phyloP scores from a whole-genome alignment of 1,140 invertebrate species.

The Chironomus striatipennis region DNA sequence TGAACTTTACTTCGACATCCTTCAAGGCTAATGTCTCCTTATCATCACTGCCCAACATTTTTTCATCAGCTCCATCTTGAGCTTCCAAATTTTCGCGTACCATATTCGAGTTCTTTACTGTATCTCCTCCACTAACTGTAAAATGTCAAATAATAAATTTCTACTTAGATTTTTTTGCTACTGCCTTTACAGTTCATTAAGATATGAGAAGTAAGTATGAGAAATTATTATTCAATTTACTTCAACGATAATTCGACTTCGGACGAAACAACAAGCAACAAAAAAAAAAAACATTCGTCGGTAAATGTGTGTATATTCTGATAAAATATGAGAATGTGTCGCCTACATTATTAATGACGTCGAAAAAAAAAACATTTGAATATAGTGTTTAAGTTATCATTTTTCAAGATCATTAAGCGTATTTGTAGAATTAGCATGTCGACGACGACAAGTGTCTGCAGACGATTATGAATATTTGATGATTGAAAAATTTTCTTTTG shows the following conservation, averaged over 20 bases:
- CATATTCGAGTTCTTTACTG: slow-evolving; percentile 33
- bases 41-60: slow-evolving; percentile 54
- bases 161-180: too few species aligned
- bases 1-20: slow-evolving; percentile 59
- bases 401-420: too few species aligned
- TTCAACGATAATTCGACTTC: background rate
- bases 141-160: background rate
- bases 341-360: too few species aligned
- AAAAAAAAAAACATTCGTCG: background rate
- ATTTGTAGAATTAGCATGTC: too few species aligned
- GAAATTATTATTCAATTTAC: slow-evolving; percentile 6
- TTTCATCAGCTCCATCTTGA: slow-evolving; percentile 54
- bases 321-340: background rate
- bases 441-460: too few species aligned
- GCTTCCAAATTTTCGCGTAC: slow-evolving; percentile 38
- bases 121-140: background rate
- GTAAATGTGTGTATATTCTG: background rate
- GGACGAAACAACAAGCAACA: background rate
- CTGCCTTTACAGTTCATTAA: background rate
- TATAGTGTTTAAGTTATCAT: too few species aligned
- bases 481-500: too few species aligned
- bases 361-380: too few species aligned
- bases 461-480: too few species aligned
- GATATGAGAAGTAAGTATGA: background rate
- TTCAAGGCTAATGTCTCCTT: slow-evolving; percentile 48